A percentile compares a stretch with the other conserved stretches of the same genome.
Evolutionary conservation across 2,113 vertebrate genomes (phyloP).

Genomic region (Trachemys scripta): DNA sequence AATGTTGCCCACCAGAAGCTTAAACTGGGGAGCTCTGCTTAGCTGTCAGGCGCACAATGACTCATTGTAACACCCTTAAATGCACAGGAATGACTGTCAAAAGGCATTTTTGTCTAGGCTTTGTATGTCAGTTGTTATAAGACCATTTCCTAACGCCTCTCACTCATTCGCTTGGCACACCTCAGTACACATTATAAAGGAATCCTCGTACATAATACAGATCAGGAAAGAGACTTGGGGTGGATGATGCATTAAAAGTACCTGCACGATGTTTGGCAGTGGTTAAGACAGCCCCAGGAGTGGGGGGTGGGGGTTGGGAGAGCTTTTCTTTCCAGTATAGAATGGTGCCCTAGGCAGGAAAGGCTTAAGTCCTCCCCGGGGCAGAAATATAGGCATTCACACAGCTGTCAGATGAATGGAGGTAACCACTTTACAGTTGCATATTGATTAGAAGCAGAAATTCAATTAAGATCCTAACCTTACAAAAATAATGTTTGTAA

Average conservation of each 20-base stretch:
- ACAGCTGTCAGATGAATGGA: neutral
- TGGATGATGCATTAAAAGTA: neutral
- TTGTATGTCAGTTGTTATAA: constrained; percentile 52
- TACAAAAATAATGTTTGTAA: neutral
- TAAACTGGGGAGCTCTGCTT: constrained; percentile 17
- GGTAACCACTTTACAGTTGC: neutral
- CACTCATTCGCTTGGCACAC: constrained; percentile 50
- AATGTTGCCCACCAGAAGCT: neutral
- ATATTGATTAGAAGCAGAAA: neutral
- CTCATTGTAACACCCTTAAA: constrained; percentile 20
- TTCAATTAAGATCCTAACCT: neutral
- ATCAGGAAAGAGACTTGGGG: neutral
- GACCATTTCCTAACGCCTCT: constrained; percentile 8
- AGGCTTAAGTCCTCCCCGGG: neutral
- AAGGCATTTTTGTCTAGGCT: constrained; percentile 39
- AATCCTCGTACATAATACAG: neutral
- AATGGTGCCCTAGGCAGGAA: neutral
- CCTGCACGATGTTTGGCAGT: neutral
- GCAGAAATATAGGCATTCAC: neutral
- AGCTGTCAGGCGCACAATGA: constrained; percentile 7
- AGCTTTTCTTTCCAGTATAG: neutral
- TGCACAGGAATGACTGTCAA: constrained; percentile 57
- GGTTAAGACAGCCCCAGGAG: neutral
- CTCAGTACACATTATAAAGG: constrained; percentile 11
- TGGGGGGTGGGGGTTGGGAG: neutral